Conservation (phyloP, 2,113 vertebrate genomes). For the Rhynchomys soricoides region DNA sequence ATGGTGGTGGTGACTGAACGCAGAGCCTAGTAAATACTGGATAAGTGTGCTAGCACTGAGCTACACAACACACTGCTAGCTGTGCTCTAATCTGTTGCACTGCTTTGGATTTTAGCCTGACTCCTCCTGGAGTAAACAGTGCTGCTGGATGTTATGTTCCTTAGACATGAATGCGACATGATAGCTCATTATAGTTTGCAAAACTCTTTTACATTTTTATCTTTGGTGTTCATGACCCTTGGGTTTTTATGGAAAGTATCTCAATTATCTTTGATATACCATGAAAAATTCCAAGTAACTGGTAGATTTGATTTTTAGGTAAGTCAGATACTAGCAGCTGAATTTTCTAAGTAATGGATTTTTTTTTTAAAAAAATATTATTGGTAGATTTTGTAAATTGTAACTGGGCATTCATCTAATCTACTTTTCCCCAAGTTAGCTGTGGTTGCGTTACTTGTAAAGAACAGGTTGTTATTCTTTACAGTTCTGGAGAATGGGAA, state of each 20-base stretch:
- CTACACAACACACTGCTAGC: not conserved
- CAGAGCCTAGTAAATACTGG: not conserved
- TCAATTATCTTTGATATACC: not conserved
- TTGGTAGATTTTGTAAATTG: slow-evolving; percentile 45
- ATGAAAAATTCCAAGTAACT: slow-evolving; percentile 2
- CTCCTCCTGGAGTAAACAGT: not conserved
- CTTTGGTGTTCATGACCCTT: not conserved
- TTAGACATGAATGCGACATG: not conserved
- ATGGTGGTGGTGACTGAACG: too few relatives aligned
- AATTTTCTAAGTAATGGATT: not conserved
- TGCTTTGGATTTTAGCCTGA: not conserved
- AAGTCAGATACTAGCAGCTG: not conserved
- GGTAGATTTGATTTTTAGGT: not conserved
- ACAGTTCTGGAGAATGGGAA: not conserved
- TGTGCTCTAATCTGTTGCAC: not conserved
- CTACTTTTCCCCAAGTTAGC: not conserved
- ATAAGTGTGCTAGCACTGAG: not conserved
- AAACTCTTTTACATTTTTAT: not conserved
- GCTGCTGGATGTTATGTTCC: too few relatives aligned
- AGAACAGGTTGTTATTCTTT: not conserved
- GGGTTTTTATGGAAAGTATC: not conserved
- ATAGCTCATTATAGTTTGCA: not conserved
- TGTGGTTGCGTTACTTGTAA: not conserved
- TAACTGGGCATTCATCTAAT: not conserved
- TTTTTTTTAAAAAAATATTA: slow-evolving; percentile 51